Conservation (phyloP, 2,888 invertebrate genomes). For the Tetropium fuscum region DNA sequence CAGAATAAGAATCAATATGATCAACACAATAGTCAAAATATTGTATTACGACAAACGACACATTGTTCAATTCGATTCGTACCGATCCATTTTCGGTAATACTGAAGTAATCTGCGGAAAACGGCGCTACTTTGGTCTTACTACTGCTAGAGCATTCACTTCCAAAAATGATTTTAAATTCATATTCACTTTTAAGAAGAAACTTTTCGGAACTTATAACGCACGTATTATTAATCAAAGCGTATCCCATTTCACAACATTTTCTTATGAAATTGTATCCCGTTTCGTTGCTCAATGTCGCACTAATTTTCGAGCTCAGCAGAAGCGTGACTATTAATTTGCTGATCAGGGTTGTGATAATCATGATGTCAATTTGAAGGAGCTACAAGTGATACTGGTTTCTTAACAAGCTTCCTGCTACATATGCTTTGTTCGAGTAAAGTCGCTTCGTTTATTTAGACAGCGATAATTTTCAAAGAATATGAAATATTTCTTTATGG, state of each 20-base stretch:
- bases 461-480: conserved; percentile 27
- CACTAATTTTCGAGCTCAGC: neutral
- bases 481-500: conserved; percentile 3
- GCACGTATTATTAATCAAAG: conserved; percentile 39
- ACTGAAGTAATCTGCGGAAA: conserved; percentile 6
- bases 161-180: conserved; percentile 31
- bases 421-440: conserved; percentile 33
- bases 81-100: conserved; percentile 33
- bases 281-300: neutral
- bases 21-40: conserved; percentile 46
- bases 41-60: conserved; percentile 5
- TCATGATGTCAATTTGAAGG: conserved; percentile 27
- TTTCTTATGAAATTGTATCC: conserved; percentile 41
- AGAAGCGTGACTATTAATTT: neutral
- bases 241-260: conserved; percentile 39
- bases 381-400: conserved; percentile 29
- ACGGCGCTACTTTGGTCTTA: conserved; percentile 20
- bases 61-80: conserved; percentile 17
- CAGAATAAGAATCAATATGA: conserved; percentile 34
- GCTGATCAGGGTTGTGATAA: neutral
- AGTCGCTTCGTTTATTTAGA: conserved; percentile 41
- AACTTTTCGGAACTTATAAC: conserved; percentile 24
- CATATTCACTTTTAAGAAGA: conserved; percentile 1
- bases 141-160: conserved; percentile 28
- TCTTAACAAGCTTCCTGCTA: conserved; percentile 12